Conservation (phyloP, 1,140 invertebrate genomes). For the Chlorops oryzae region DNA sequence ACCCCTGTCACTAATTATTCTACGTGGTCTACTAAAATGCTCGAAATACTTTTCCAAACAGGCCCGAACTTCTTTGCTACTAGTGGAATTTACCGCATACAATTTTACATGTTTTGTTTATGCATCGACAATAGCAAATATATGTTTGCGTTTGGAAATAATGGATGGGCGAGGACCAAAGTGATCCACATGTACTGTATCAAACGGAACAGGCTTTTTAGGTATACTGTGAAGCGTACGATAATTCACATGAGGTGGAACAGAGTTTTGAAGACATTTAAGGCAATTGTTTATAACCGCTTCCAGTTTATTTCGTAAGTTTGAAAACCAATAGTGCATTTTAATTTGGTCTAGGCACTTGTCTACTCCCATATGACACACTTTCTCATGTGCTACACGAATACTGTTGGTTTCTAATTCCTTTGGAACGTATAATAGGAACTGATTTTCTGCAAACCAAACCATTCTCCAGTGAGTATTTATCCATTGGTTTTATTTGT, state of each 20-base stretch:
- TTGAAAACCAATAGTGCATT: too few relatives aligned
- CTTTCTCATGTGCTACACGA: not conserved
- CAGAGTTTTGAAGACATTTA: slow-evolving; percentile 1
- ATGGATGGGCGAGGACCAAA: slow-evolving; percentile 1
- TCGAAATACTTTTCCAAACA: too few relatives aligned
- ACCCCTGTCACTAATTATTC: not conserved
- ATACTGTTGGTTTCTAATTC: not conserved
- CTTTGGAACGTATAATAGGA: not conserved
- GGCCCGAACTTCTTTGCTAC: too few relatives aligned
- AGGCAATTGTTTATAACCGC: slow-evolving; percentile 2
- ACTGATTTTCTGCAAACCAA: too few relatives aligned
- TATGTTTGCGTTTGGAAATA: slow-evolving; percentile 6
- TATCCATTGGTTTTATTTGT: too few relatives aligned
- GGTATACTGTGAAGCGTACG: not conserved
- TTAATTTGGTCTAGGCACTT: too few relatives aligned
- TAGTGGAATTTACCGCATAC: too few relatives aligned
- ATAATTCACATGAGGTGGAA: not conserved
- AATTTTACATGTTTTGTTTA: not conserved
- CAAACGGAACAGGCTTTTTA: not conserved
- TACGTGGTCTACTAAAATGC: too few relatives aligned
- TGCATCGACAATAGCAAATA: slow-evolving; percentile 1
- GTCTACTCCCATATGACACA: not conserved
- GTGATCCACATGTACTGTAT: not conserved
- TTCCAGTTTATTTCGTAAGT: too few relatives aligned
- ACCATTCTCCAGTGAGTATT: too few relatives aligned